phyloP scores from a whole-genome alignment of 2,888 invertebrate genomes.

The Scrobipalpa costella region DNA sequence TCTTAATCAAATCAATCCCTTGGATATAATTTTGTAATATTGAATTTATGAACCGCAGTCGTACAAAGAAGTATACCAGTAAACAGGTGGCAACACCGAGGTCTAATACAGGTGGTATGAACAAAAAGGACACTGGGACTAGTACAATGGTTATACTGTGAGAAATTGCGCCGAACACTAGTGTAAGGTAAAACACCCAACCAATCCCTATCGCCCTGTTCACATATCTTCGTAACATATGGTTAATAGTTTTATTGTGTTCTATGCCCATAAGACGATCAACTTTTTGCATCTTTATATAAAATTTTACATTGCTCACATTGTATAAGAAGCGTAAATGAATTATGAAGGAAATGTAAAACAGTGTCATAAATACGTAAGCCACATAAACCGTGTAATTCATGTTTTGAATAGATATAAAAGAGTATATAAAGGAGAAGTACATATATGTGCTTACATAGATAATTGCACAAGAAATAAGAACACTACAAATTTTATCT shows the following conservation, averaged over 20 bases:
- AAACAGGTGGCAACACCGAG: background rate
- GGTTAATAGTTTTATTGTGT: constrained; percentile 42
- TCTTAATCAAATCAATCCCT: background rate
- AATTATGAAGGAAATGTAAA: background rate
- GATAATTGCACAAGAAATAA: background rate
- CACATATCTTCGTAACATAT: constrained; percentile 2
- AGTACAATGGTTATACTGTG: background rate
- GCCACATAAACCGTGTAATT: background rate
- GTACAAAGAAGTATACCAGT: background rate
- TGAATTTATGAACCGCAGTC: background rate
- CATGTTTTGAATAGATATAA: background rate
- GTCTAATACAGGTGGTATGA: background rate
- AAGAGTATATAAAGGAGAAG: background rate
- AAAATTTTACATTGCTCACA: constrained; percentile 46
- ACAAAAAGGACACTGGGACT: background rate
- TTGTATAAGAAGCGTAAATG: background rate
- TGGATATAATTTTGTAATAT: background rate
- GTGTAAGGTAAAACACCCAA: background rate
- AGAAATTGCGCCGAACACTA: background rate
- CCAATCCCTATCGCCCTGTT: background rate
- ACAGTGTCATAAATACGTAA: background rate
- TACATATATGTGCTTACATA: background rate
- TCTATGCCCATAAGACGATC: constrained; percentile 56
- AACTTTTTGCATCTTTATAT: constrained; percentile 55
- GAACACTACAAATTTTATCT: constrained; percentile 51